Evolutionary conservation across 37 sponge, comb jelly and placozoan species (phyloP), one percentile per base, ranked within the genome.

Genomic region (Chondrilla cf. caribensis): DNA sequence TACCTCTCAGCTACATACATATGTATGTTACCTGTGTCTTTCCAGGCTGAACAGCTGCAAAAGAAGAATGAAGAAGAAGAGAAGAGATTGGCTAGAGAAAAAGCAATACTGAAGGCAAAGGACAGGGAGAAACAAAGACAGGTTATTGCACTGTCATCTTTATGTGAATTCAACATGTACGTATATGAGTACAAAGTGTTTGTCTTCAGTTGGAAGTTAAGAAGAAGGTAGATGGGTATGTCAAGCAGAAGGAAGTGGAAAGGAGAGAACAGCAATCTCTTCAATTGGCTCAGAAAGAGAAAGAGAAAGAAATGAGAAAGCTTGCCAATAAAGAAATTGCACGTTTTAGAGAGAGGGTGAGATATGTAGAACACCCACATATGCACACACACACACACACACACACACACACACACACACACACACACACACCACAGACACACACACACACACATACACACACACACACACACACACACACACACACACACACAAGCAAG

Each of bases 301-400:
- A 86, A 60, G 90, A 86, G 42, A 67, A 36, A 38, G 77, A 42
- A 7, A 72, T 32, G 36, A 79, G 75, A 25, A 83, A 36, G 64
- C 38, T 83, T 35, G 93, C 95, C 26, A 89, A 82, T 14, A 86
- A 60, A 75, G 86, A 94, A 31, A 65, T 87, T 36, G 87, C 81
- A 67, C 71, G 75, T 25, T 89, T 92, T 75, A 86, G 86, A 80
- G 76, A 89, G 38, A 79, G 95, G 43, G 94, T 93, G 28, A 84
- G 88, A 77, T n/a, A 3, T 2, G 37, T 60, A 5, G 28, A 19
- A 19, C 21, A 71, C 6, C 37, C 8, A 17, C 14, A 40, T 73
- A n/a, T n/a, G n/a, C n/a, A n/a, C n/a, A 70, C 70, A 17, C n/a
- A n/a, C n/a, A n/a, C n/a, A n/a, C n/a, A n/a, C n/a, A n/a, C n/a